Evolutionary conservation across 2,888 invertebrate species (phyloP).

Genomic region (Lottia gigantea): DNA sequence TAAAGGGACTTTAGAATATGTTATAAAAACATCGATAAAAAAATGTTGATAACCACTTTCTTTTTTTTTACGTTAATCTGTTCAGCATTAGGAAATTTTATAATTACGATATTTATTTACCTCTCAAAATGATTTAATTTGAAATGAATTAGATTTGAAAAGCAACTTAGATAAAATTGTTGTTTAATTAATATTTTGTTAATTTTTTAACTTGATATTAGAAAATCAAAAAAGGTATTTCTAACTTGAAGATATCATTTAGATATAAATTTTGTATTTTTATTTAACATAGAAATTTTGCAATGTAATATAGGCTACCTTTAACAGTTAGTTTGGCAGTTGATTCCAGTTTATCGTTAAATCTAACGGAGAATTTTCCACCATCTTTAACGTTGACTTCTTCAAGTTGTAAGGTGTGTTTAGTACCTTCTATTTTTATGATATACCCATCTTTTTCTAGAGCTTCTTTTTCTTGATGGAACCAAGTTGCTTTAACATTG

Average conservation of each 20-base stretch:
- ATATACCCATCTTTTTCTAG: slow-evolving; percentile 83
- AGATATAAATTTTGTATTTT: not conserved
- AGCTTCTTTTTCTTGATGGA: slow-evolving; percentile 48
- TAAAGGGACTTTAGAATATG: too few relatives aligned
- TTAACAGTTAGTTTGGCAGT: slow-evolving; percentile 50
- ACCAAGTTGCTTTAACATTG: slow-evolving; percentile 44
- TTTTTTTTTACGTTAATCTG: too few relatives aligned
- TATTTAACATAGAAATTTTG: not conserved
- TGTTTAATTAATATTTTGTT: too few relatives aligned
- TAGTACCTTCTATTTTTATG: slow-evolving; percentile 71
- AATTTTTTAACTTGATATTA: too few relatives aligned
- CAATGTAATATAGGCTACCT: slow-evolving; percentile 37
- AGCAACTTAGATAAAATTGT: too few relatives aligned
- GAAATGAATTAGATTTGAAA: too few relatives aligned
- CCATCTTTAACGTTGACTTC: slow-evolving; percentile 50
- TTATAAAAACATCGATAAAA: too few relatives aligned
- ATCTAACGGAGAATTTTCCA: slow-evolving; percentile 47
- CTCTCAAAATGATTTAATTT: too few relatives aligned
- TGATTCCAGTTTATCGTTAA: slow-evolving; percentile 43
- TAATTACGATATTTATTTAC: too few relatives aligned
- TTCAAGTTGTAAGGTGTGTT: slow-evolving; percentile 44
- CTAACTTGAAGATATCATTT: not conserved
- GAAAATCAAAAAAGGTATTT: too few relatives aligned
- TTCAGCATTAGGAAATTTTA: too few relatives aligned
- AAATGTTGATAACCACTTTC: too few relatives aligned